Percentiles rank a stretch among this genome's conserved stretches.
phyloP scores from a whole-genome alignment of 2,888 invertebrate genomes.

The Lithodes maja region DNA sequence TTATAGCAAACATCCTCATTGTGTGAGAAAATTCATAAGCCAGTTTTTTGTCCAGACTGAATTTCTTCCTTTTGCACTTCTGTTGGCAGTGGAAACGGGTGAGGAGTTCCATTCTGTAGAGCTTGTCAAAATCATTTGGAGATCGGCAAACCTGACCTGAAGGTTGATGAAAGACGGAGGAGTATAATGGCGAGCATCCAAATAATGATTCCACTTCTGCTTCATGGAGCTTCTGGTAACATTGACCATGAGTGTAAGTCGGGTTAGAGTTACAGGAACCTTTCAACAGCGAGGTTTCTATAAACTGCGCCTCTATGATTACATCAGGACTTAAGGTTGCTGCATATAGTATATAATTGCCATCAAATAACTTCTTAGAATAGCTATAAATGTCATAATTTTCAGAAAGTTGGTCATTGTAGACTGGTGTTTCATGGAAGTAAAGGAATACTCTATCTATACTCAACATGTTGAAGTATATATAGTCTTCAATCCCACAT shows the following conservation, averaged over 20 bases:
- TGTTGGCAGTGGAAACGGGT: conserved; percentile 5
- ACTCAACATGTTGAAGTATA: background rate
- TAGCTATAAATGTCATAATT: conserved; percentile 17
- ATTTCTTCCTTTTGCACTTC: conserved; percentile 13
- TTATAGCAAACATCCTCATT: background rate
- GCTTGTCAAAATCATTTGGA: background rate
- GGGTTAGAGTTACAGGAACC: background rate
- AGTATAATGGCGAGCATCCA: background rate
- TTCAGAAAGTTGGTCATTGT: background rate
- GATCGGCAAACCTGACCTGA: conserved; percentile 21
- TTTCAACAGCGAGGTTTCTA: conserved; percentile 31
- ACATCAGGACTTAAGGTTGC: background rate
- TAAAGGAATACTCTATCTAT: conserved; percentile 6
- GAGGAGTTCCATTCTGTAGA: background rate
- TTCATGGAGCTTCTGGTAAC: background rate
- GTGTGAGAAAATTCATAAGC: background rate
- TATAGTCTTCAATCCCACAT: conserved; percentile 35
- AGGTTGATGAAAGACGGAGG: background rate
- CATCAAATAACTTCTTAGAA: conserved; percentile 28
- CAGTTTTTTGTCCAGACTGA: background rate
- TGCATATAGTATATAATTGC: conserved; percentile 24
- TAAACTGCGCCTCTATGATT: conserved; percentile 4
- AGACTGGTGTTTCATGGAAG: conserved; percentile 20
- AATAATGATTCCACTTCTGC: background rate
- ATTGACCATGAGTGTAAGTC: conserved; percentile 2